These are phyloP conservation scores for Cichladusa arquata DNA, from an alignment of 2,113 vertebrate genomes.

Conservation along the genomic window DNA sequence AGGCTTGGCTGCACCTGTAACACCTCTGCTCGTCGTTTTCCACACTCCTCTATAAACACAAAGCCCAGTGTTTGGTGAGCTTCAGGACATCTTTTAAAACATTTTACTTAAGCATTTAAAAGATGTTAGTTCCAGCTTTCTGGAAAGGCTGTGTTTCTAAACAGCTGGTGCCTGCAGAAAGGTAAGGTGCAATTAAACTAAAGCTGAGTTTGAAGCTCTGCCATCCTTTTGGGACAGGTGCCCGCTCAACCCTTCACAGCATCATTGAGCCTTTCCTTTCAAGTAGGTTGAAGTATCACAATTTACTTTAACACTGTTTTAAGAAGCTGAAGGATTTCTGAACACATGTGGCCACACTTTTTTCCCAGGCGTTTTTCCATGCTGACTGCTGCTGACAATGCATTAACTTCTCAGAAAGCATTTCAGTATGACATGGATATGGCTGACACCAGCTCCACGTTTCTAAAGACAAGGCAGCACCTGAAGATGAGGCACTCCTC, in stretches of 20 bases:
- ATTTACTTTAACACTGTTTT: not conserved
- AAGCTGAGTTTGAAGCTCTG: not conserved
- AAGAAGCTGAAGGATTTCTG: not conserved
- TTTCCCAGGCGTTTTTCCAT: not conserved
- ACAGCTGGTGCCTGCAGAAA: not conserved
- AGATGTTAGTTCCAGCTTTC: not conserved
- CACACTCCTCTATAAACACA: not conserved
- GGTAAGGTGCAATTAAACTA: not conserved
- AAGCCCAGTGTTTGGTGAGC: not conserved
- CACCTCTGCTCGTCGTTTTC: not conserved
- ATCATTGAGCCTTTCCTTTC: not conserved
- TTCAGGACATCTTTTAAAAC: not conserved
- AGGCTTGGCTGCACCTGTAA: not conserved
- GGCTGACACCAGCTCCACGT: not conserved
- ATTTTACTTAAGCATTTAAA: not conserved
- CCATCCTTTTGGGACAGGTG: not conserved
- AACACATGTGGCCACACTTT: not conserved
- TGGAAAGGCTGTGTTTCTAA: not conserved
- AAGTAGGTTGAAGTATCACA: not conserved
- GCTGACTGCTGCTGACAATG: not conserved
- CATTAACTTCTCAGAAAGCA: not conserved
- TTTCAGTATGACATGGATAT: not conserved
- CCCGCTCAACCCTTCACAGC: fast-evolving
- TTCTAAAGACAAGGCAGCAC: not conserved
- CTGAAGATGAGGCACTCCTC: not conserved